Percentiles rank a stretch among this genome's conserved stretches.
Evolutionary conservation across 2,888 invertebrate species (phyloP).

Genomic region (Thysanoteuthis rhombus): DNA sequence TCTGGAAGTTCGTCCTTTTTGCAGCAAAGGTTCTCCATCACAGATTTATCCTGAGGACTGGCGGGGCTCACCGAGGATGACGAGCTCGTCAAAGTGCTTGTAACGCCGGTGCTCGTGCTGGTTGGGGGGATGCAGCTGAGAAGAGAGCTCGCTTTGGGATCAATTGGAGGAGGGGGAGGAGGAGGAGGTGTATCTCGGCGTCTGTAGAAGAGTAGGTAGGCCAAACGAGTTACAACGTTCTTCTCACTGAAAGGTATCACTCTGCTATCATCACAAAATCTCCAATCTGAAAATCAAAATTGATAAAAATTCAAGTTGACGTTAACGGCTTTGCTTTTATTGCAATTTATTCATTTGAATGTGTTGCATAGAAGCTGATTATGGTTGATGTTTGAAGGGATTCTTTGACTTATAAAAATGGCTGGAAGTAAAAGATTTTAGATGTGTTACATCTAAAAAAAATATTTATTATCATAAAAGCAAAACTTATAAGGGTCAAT

Average conservation of each 20-base stretch:
- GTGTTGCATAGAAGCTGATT: too few species aligned
- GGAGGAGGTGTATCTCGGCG: slow-evolving; percentile 41
- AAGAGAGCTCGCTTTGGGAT: neutral
- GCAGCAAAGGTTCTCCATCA: neutral
- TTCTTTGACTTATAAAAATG: too few species aligned
- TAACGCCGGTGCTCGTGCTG: neutral
- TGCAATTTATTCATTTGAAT: too few species aligned
- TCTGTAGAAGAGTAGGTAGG: slow-evolving; percentile 70
- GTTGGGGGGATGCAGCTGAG: neutral
- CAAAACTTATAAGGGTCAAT: too few species aligned
- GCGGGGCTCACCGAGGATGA: neutral
- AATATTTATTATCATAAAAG: too few species aligned
- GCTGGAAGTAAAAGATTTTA: too few species aligned
- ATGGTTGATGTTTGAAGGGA: too few species aligned
- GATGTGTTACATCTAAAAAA: too few species aligned
- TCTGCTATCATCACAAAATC: slow-evolving; percentile 61
- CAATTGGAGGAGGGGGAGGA: neutral
- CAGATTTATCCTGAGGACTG: neutral
- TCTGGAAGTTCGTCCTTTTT: neutral
- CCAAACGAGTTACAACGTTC: slow-evolving; percentile 65
- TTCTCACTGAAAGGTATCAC: slow-evolving; percentile 54
- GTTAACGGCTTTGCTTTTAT: neutral
- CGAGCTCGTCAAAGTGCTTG: neutral
- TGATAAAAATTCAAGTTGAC: neutral
- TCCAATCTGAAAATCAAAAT: slow-evolving; percentile 50